Conservation (phyloP, 2,888 invertebrate genomes). For the Catocala nupta region DNA sequence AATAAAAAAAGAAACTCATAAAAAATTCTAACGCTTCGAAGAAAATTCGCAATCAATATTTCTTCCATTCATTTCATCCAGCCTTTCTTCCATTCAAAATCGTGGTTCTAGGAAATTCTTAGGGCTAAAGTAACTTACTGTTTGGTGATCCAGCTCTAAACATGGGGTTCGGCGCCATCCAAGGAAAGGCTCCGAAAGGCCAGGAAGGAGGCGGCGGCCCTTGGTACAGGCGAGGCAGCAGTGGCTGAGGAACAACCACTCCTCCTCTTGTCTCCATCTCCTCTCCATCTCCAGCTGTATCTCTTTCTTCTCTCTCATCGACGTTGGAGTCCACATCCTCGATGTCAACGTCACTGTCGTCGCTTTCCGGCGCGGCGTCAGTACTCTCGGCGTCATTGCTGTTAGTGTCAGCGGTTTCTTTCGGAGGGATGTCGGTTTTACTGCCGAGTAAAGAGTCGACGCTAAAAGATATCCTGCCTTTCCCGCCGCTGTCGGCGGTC, state of each 20-base stretch:
- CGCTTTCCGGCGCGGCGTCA: constrained; percentile 72
- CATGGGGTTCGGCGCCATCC: constrained; percentile 89
- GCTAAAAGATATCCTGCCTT: constrained; percentile 91
- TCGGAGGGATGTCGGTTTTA: constrained; percentile 66
- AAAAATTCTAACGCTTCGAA: too few species aligned
- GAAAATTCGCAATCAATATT: too few species aligned
- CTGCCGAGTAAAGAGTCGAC: constrained; percentile 89
- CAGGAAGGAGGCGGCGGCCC: constrained; percentile 85
- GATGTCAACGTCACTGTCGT: constrained; percentile 85
- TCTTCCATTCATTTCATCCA: too few species aligned
- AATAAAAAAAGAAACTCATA: too few species aligned
- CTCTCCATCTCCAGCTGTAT: constrained; percentile 77
- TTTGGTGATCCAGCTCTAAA: constrained; percentile 88
- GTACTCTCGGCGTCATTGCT: constrained; percentile 80
- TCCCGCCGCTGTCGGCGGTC: constrained; percentile 83
- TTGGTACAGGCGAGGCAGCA: constrained; percentile 88
- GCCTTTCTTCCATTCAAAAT: too few species aligned
- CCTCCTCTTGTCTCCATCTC: constrained; percentile 82
- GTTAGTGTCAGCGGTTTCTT: constrained; percentile 66
- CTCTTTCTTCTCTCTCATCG: constrained; percentile 80
- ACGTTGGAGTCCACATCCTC: constrained; percentile 80
- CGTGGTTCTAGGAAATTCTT: too few species aligned
- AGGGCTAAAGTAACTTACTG: constrained; percentile 76
- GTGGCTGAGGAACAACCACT: constrained; percentile 90
- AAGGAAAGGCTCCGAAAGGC: constrained; percentile 90